Evolutionary conservation across 1,140 invertebrate genomes (phyloP), one percentile per base, ranked within the genome.

Genomic region (Rhynchophorus ferrugineus): DNA sequence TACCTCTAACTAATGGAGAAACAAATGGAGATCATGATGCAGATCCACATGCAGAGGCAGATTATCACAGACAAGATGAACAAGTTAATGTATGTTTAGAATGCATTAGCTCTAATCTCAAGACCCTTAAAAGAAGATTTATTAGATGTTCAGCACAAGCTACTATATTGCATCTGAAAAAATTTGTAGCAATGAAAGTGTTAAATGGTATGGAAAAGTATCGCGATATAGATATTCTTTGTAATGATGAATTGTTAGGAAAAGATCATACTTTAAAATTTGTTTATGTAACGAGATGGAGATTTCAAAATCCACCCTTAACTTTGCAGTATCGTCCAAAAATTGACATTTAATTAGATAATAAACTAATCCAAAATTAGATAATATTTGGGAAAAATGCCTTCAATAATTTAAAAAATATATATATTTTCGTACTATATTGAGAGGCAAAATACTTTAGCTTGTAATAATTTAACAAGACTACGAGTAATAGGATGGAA

Each of bases 211-310:
- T 90, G 66, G 88, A 94, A 48, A 91, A 91, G 71, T 98, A 97
- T 78, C 85, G 88, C 78, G 93, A 99, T 78, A 90, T 98, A 72
- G 96, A 99, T 75, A 95, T 99, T 67, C 77, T 98, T 66, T 99
- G 95, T 75, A 98, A 98, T 77, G 89, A 98, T 69, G 95, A 99
- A 78, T 76, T 98, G 54, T 73, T 99, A 68, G 96, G 95, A 34
- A 98, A 98, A 73, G 95, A 99, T 72, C 96, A 98, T 70, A 98
- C 95, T 24, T 76, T 99, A 45, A 98, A 98, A 73, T 99, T 99
- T 76, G 95, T 99, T 22, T 92, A 90, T 66, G 90, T 98, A 11
- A 99, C 96, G 29, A 78, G 94, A 63, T 98, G 95, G 94, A 82
- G 95, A 74, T 93, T 94, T 74, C 83, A 91, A 61, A 91, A 91